A percentile compares a stretch with the other conserved stretches of the same genome.
phyloP scores from a whole-genome alignment of 2,113 vertebrate genomes.

The Vanacampus margaritifer region DNA sequence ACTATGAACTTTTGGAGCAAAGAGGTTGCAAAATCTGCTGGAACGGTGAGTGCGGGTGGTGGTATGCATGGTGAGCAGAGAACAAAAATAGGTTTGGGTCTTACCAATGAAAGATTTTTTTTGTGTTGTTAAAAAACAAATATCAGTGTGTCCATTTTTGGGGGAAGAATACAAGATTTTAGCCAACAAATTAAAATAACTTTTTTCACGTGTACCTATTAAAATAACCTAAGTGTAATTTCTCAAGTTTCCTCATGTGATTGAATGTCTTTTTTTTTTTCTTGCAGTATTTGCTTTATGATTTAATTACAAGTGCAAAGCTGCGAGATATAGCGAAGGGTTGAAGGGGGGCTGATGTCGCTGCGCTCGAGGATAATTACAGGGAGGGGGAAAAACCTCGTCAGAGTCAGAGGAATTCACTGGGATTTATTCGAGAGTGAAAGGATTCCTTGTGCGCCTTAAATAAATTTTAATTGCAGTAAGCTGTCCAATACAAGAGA shows the following conservation, averaged over 20 bases:
- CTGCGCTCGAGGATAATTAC: conserved; percentile 66
- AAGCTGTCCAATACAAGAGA: conserved; percentile 68
- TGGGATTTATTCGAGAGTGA: conserved; percentile 71
- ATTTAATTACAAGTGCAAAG: conserved; percentile 62
- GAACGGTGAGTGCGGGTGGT: too few relatives aligned
- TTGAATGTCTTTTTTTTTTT: neutral
- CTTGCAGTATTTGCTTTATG: conserved; percentile 57
- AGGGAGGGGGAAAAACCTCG: conserved; percentile 58
- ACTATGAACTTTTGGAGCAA: too few relatives aligned
- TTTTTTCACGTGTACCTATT: neutral
- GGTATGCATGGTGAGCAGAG: too few relatives aligned
- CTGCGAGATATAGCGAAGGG: conserved; percentile 38
- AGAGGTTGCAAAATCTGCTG: too few relatives aligned
- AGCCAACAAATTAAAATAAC: too few relatives aligned
- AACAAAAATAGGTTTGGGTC: too few relatives aligned
- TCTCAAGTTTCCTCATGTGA: neutral
- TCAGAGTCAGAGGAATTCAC: conserved; percentile 60
- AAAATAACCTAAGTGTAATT: neutral
- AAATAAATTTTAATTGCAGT: conserved; percentile 78
- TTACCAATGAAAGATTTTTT: too few relatives aligned
- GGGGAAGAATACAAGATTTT: too few relatives aligned
- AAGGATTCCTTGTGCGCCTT: conserved; percentile 72
- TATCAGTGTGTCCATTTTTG: too few relatives aligned
- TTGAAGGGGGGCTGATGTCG: conserved; percentile 51
- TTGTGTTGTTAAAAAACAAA: too few relatives aligned